Evolutionary conservation across 2,113 vertebrate genomes (phyloP), one percentile per base, ranked within the genome.

Genomic region (Prunella fulvescens): DNA sequence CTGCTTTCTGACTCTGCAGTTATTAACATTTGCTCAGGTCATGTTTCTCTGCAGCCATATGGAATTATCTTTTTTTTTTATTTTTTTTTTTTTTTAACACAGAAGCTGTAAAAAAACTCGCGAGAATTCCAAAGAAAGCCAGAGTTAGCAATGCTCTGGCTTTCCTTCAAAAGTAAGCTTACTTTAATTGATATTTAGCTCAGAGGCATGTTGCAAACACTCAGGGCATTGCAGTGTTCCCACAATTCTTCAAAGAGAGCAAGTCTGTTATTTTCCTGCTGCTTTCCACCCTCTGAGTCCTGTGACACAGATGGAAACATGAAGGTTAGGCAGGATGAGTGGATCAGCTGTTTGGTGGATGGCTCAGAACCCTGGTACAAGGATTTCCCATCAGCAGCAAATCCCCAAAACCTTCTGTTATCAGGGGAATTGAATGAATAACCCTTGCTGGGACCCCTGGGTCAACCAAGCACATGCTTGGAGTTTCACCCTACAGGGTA

Each of bases 321-420:
- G 90, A 95, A 98, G 96, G 98, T 98, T 94, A 98, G 97, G 95
- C 93, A 98, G 96, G 90, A 44, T 66, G 98, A 98, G 91, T 97
- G 98, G 98, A 97, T 98, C 19, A 91, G 88, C 88, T 98, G 97
- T 88, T 93, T 96, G 91, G 97, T 98, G 88, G 97, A 96, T 84
- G 96, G 90, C 73, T 98, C 97, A 10, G 98, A 98, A 94, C 91
- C 77, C 90, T 97, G 96, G 97, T 93, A 97, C 4, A 33, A 96
- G 95, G 88, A 95, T 66, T 98, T 98, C 84, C 97, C 97, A 67
- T 97, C 79, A 97, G 97, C 97, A 91, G 58, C 57, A 95, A 96
- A 95, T 92, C 87, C 91, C 81, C 53, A 44, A 69, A 91, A 66
- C 13, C 3, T 77, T 88, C 76, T 79, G 64, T 37, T 50, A 72